These are phyloP conservation scores for Cryptosula pallasiana DNA, from an alignment of 2,888 invertebrate genomes.

Conservation along the genomic window DNA sequence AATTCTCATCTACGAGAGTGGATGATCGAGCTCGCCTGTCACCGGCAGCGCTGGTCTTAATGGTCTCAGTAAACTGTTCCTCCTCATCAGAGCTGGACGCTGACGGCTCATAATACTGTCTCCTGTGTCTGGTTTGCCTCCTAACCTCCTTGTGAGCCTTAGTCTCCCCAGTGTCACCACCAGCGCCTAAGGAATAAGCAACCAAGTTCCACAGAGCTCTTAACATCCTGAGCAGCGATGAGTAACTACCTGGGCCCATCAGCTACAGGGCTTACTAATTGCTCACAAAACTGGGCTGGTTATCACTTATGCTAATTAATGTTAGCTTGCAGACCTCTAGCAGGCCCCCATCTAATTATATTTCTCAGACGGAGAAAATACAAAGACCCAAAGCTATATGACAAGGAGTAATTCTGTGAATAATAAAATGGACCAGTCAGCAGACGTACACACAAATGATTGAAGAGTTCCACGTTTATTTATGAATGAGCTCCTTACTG, in stretches of 20 bases:
- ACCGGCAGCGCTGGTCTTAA: too few species aligned
- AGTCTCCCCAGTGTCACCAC: not conserved
- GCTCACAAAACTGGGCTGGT: not conserved
- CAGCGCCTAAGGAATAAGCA: not conserved
- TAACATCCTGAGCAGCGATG: not conserved
- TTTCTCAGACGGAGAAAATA: too few species aligned
- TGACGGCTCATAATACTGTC: slow-evolving; percentile 5
- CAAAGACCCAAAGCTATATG: too few species aligned
- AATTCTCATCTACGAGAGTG: not conserved
- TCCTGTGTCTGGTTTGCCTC: not conserved
- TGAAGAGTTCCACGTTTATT: too few species aligned
- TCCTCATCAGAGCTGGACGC: slow-evolving; percentile 15
- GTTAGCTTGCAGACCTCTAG: too few species aligned
- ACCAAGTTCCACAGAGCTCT: slow-evolving; percentile 16
- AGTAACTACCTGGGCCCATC: not conserved
- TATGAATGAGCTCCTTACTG: too few species aligned
- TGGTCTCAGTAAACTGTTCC: not conserved
- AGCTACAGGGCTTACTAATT: not conserved
- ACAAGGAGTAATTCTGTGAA: too few species aligned
- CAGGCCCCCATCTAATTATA: too few species aligned
- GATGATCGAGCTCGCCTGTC: not conserved
- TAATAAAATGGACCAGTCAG: too few species aligned
- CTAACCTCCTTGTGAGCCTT: not conserved
- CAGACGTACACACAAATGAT: too few species aligned
- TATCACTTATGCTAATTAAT: not conserved